A percentile compares a stretch with the other conserved stretches of the same genome.
Evolutionary conservation across 1,140 invertebrate genomes (phyloP).

Genomic region (Linepithema humile): DNA sequence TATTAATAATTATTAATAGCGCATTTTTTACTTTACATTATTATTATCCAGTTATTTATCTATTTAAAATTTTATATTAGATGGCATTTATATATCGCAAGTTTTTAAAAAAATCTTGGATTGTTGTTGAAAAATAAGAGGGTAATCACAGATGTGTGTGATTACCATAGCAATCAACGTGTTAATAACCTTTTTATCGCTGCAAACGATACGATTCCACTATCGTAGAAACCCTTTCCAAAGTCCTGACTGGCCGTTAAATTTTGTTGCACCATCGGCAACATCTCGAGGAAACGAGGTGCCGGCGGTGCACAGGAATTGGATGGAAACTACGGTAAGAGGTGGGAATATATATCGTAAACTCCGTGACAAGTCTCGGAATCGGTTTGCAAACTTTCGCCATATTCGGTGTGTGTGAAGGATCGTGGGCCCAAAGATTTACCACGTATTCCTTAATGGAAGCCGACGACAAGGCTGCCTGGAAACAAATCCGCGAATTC

Average conservation of each 20-base stretch:
- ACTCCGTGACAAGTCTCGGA: slow-evolving; percentile 54
- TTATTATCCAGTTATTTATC: no score
- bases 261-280: slow-evolving; percentile 41
- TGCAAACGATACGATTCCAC: neutral
- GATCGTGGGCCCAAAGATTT: slow-evolving; percentile 45
- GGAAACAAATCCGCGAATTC: slow-evolving; percentile 53
- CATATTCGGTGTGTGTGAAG: slow-evolving; percentile 51
- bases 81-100: no score
- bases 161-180: no score
- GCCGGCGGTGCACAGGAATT: slow-evolving; percentile 33
- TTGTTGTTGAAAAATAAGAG: no score
- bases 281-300: slow-evolving; percentile 44
- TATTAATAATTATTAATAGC: no score
- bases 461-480: slow-evolving; percentile 40
- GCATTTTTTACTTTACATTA: no score
- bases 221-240: neutral
- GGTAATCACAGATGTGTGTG: no score
- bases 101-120: no score
- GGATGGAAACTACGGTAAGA: slow-evolving; percentile 39
- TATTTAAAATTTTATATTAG: no score
- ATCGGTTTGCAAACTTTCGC: slow-evolving; percentile 57
- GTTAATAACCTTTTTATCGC: no score
- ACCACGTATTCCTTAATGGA: slow-evolving; percentile 56
- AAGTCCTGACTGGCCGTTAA: slow-evolving; percentile 19
- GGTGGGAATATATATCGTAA: slow-evolving; percentile 52